Percentiles rank a stretch among this genome's conserved stretches.
phyloP scores from a whole-genome alignment of 2,888 invertebrate genomes.

The Apodemia hepburni region DNA sequence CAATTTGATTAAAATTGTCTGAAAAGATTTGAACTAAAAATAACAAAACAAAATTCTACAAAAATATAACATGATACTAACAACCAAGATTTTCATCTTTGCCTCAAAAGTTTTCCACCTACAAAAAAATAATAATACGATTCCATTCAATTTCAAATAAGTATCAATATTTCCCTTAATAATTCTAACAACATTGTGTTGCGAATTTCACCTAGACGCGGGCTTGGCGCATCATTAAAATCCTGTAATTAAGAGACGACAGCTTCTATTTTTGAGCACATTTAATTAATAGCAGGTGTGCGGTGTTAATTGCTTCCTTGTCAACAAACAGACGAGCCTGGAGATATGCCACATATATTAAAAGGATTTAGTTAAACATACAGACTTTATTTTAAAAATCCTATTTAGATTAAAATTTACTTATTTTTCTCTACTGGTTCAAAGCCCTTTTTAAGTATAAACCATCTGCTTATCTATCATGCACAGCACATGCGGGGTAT shows the following conservation, averaged over 20 bases:
- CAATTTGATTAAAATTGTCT: too few species aligned
- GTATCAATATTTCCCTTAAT: background rate
- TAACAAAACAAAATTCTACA: too few species aligned
- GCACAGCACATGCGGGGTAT: too few species aligned
- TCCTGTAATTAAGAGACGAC: constrained; percentile 38
- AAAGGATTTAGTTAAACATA: background rate
- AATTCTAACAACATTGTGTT: background rate
- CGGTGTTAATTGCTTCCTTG: constrained; percentile 27
- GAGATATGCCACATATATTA: background rate
- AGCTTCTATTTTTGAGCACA: constrained; percentile 38
- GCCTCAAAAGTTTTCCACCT: too few species aligned
- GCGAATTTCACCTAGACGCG: background rate
- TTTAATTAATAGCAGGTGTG: constrained; percentile 36
- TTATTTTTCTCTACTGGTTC: too few species aligned
- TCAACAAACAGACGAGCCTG: background rate
- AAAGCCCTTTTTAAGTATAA: too few species aligned
- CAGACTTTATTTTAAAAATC: background rate
- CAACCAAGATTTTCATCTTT: too few species aligned
- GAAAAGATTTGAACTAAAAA: too few species aligned
- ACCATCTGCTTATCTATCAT: too few species aligned
- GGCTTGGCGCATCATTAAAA: constrained; percentile 34
- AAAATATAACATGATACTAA: too few species aligned
- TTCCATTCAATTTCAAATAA: background rate
- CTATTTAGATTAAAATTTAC: too few species aligned
- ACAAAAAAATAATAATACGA: background rate